Base-by-base conservation (phyloP, 2,888 invertebrate species). In the Chesias legatella region DNA sequence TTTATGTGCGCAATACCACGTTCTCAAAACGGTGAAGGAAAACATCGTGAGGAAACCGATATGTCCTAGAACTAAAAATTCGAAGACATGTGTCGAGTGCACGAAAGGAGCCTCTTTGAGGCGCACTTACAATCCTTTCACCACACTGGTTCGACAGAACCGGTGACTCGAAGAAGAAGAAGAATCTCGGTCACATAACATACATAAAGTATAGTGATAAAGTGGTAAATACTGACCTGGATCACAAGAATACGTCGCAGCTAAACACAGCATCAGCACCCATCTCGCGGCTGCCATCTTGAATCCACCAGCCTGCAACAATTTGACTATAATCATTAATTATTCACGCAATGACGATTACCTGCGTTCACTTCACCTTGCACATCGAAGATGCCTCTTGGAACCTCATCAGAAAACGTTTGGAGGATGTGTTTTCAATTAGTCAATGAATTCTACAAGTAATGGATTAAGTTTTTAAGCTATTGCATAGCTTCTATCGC, bases 261-360 rank as follows among this genome's bases (percentile, higher is more conserved):
- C 43, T 31, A 54, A 45, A 17, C 59, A 51, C 9, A 67, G 48
- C 22, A 67, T 34, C 22, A 55, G 40, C 10, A 58, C 42, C 30
- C 43, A 57, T 34, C 22, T 57, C 40, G 30, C 47, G 35, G 33
- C 54, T 17, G 46, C 51, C 75, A 75, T 76, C 28, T 52, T 72
- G 54, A 43, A 36, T 45, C 26, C 34, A 45, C 38, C 32, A 45
- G 51, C 43, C 73, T 72, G 73, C n/a, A 70, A 70, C 43, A 58
- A 58, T 36, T 38, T 48, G 45, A 31, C 33, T 30, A 47, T 38
- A 45, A 51, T 53, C 44, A 49, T 35, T 49, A 48, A 51, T 54
- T 51, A 39, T 40, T 29, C 33, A 46, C 45, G 43, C 51, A 34
- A 47, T 44, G 29, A 34, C 29, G 25, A 32, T 30, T 43, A 39